Evolutionary conservation across 2,888 invertebrate genomes (phyloP).

Genomic region (Cremastinae sp.): DNA sequence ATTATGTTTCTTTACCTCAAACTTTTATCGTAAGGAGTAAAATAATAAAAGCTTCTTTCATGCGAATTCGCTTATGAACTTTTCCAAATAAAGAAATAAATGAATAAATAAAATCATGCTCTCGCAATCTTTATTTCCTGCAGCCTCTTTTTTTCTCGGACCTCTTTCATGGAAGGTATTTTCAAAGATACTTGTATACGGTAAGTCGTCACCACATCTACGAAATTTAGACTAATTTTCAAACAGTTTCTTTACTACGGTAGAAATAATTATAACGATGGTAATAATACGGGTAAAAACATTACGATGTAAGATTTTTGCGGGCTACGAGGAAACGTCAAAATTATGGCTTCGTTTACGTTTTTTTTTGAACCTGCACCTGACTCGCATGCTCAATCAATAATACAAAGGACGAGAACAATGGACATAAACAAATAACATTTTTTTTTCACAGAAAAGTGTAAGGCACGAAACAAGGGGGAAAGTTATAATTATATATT

Average conservation of each 20-base stretch:
- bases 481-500: conserved; percentile 47
- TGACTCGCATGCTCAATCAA: conserved; percentile 49
- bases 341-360: conserved; percentile 15
- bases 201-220: conserved; percentile 59
- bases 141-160: conserved; percentile 27
- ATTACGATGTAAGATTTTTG: conserved; percentile 51
- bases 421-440: conserved; percentile 5
- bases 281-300: conserved; percentile 38
- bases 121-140: conserved; percentile 25
- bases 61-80: too few species aligned
- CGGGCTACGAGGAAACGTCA: conserved; percentile 38
- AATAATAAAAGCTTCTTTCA: too few species aligned
- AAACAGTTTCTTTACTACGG: conserved; percentile 44
- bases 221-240: conserved; percentile 45
- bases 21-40: too few species aligned
- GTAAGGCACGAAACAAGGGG: conserved; percentile 20
- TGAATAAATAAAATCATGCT: background rate
- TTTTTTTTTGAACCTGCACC: conserved; percentile 41
- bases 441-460: conserved; percentile 21
- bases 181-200: conserved; percentile 41
- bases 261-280: conserved; percentile 21
- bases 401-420: conserved; percentile 40
- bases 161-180: conserved; percentile 9
- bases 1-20: background rate
- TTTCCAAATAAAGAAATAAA: background rate